Evolutionary conservation across 2,113 vertebrate species (phyloP).

Genomic region (Percopsis transmontana): DNA sequence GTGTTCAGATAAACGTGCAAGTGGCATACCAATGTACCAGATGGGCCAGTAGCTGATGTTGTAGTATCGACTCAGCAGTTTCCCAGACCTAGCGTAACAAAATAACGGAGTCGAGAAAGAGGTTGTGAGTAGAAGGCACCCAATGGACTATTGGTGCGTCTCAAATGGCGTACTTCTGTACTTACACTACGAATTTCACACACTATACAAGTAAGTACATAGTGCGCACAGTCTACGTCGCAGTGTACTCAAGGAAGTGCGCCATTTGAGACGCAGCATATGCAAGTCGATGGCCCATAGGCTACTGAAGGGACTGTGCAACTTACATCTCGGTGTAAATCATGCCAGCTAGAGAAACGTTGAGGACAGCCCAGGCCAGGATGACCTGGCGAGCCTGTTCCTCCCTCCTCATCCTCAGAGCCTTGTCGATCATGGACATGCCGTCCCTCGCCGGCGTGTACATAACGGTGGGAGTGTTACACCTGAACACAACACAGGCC

Average conservation of each 20-base stretch:
- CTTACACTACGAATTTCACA: too few relatives aligned
- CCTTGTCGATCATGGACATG: conserved; percentile 84
- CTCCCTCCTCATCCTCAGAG: conserved; percentile 89
- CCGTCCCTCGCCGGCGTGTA: conserved; percentile 77
- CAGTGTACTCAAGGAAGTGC: too few relatives aligned
- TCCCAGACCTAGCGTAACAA: conserved; percentile 89
- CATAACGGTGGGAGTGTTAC: conserved; percentile 25
- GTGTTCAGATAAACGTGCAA: conserved; percentile 57
- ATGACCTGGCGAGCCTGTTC: conserved; percentile 86
- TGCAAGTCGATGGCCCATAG: background rate
- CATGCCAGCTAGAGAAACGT: conserved; percentile 91
- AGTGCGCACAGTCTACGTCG: too few relatives aligned
- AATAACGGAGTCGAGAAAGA: conserved; percentile 10
- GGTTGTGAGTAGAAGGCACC: background rate
- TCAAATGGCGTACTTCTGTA: too few relatives aligned
- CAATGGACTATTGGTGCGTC: background rate
- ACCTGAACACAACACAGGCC: conserved; percentile 11
- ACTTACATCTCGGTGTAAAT: conserved; percentile 95
- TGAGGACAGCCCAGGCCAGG: conserved; percentile 92
- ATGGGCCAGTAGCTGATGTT: conserved; percentile 91
- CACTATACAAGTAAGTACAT: too few relatives aligned
- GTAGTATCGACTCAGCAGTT: conserved; percentile 87
- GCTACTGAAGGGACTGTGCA: background rate
- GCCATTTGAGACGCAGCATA: background rate
- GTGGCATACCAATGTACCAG: conserved; percentile 98